Base-by-base conservation (phyloP, 2,888 invertebrate genomes). In the Ernsta delagoae region DNA sequence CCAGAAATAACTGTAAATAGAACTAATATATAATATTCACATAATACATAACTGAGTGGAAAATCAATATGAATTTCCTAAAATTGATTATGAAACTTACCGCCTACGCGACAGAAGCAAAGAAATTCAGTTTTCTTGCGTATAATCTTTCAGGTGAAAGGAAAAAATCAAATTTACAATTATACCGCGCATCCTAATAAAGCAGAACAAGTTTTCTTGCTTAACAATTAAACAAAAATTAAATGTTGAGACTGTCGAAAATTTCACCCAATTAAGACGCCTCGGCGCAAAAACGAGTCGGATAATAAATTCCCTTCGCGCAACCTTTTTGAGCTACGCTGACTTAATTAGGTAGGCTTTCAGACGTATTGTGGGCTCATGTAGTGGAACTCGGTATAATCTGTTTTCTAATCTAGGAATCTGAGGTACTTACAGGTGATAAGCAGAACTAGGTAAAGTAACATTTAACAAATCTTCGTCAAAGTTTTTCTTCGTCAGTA, bases 311-410 rank as follows among this genome's bases (percentile, higher is more conserved):
- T 68, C 56, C 31, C 39, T 68, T 68, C 62, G 34, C 65, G 39
- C 61, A 50, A 31, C 62, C 62, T 62, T 62, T 62, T 57, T 62
- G 57, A 50, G 36, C 43, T 56, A 45, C 54, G 36, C 43, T 62
- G 68, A 68, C 68, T 68, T 68, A 68, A 68, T 68, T 36, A 36
- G 36, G 36, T 68, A 62, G 16, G 16, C 16, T 16, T 16, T 16
- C 16, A 16, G 16, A 16, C 16, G 16, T 16, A 16, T 16, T 54
- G 50, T 36, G 36, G 48, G 43, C 5, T 56, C 56, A 31, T 62
- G 24, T 48, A 48, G 31, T 57, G 16, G 16, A 60, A 41, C 53
- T 48, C 43, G 54, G 48, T 60, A 24, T 34, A 41, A 39, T 39
- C 12, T 39, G 0, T 16, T 39, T 53, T 24, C 53, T 53, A 53